A percentile compares a stretch with the other conserved stretches of the same genome.
phyloP scores from a whole-genome alignment of 2,888 invertebrate genomes.

The Laothoe populi region DNA sequence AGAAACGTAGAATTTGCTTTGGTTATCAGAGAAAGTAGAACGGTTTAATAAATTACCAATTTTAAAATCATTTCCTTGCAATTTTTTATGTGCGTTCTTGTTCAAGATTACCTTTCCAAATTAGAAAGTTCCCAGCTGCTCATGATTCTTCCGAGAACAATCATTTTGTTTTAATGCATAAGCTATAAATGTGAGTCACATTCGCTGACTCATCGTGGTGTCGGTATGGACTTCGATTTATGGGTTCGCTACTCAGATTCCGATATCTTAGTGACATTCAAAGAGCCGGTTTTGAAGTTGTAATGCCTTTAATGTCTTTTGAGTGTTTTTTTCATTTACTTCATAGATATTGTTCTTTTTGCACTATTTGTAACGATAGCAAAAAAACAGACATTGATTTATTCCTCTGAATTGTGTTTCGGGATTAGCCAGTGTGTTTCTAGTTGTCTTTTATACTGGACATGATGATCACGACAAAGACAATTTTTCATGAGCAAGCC shows the following conservation, averaged over 20 bases:
- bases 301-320: conserved; percentile 4
- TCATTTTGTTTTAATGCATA: conserved; percentile 18
- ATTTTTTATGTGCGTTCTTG: background rate
- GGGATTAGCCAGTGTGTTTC: background rate
- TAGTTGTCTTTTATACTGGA: background rate
- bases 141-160: background rate
- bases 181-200: conserved; percentile 26
- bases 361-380: background rate
- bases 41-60: background rate
- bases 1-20: background rate
- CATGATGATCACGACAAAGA: background rate
- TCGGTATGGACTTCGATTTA: conserved; percentile 9
- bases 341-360: background rate
- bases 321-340: background rate
- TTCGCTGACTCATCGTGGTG: conserved; percentile 19
- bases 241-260: background rate
- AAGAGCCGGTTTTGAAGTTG: conserved; percentile 20
- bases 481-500: too few relatives aligned
- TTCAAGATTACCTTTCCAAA: conserved; percentile 3
- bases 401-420: background rate
- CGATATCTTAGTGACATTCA: conserved; percentile 16
- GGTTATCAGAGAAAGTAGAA: background rate
- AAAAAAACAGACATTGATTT: background rate
- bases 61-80: conserved; percentile 2
- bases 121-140: conserved; percentile 3